These are phyloP conservation scores for Dicrurus megarhynchus DNA, from an alignment of 2,113 vertebrate genomes.

Conservation along the genomic window DNA sequence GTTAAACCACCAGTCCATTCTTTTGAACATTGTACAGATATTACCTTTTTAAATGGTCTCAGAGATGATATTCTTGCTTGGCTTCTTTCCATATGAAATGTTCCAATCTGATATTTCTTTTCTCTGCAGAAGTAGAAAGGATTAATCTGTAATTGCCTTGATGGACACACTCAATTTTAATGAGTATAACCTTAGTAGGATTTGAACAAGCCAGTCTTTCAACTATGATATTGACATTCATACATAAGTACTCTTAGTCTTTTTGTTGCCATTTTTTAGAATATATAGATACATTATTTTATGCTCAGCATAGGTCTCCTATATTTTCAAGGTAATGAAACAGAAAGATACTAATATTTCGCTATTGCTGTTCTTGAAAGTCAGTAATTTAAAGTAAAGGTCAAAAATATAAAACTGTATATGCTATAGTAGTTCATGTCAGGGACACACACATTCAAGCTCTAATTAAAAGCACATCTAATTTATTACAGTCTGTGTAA, in stretches of 20 bases:
- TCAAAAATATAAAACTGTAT: constrained; percentile 29
- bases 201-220: background rate
- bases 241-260: background rate
- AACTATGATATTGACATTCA: background rate
- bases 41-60: background rate
- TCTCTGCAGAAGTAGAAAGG: background rate
- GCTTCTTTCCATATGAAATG: background rate
- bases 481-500: background rate
- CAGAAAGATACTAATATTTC: background rate
- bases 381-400: constrained; percentile 13
- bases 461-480: constrained; percentile 5
- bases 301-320: background rate
- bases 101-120: constrained; percentile 9
- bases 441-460: background rate
- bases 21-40: background rate
- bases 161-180: background rate
- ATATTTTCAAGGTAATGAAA: constrained; percentile 31
- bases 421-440: background rate
- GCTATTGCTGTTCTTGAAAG: background rate
- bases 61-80: background rate
- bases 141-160: constrained; percentile 1
- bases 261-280: background rate
- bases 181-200: background rate
- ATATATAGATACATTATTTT: background rate
- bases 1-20: background rate